These are phyloP conservation scores for Philereme transversata DNA, from an alignment of 2,888 invertebrate genomes.

Conservation along the genomic window DNA sequence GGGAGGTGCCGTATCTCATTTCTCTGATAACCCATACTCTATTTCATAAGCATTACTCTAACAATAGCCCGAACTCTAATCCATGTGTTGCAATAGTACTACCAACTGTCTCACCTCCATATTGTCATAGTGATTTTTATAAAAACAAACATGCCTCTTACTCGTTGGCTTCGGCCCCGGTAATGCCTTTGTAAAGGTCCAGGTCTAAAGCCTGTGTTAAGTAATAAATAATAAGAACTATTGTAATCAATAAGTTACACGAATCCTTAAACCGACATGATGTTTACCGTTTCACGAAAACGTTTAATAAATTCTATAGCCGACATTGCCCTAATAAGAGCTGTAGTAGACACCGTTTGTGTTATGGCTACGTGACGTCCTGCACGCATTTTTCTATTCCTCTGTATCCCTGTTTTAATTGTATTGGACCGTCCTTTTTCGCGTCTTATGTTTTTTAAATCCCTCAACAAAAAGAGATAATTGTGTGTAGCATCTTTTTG, in stretches of 20 bases:
- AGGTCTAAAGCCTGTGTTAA: too few species aligned
- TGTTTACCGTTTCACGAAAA: slow-evolving; percentile 39
- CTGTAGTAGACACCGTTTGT: slow-evolving; percentile 30
- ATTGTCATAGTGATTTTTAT: too few species aligned
- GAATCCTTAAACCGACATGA: slow-evolving; percentile 4
- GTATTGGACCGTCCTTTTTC: slow-evolving; percentile 29
- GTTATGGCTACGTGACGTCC: slow-evolving; percentile 66
- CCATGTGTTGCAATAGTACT: too few species aligned
- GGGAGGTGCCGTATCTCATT: too few species aligned
- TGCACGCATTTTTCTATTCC: slow-evolving; percentile 55
- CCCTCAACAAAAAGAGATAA: slow-evolving; percentile 15
- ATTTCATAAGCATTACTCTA: too few species aligned
- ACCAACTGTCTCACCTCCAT: too few species aligned
- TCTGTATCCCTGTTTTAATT: slow-evolving; percentile 48
- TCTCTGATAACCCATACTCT: too few species aligned
- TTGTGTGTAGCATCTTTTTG: not conserved
- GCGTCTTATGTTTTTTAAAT: slow-evolving; percentile 48
- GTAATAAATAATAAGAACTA: too few species aligned
- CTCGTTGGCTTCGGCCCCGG: too few species aligned
- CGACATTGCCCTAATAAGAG: slow-evolving; percentile 64
- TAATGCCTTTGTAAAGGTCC: too few species aligned
- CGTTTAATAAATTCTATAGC: slow-evolving; percentile 39
- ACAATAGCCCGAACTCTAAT: too few species aligned
- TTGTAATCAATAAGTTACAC: not conserved
- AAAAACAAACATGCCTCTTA: too few species aligned